Base-by-base conservation (phyloP, 2,888 invertebrate species). In the Troides aeacus region DNA sequence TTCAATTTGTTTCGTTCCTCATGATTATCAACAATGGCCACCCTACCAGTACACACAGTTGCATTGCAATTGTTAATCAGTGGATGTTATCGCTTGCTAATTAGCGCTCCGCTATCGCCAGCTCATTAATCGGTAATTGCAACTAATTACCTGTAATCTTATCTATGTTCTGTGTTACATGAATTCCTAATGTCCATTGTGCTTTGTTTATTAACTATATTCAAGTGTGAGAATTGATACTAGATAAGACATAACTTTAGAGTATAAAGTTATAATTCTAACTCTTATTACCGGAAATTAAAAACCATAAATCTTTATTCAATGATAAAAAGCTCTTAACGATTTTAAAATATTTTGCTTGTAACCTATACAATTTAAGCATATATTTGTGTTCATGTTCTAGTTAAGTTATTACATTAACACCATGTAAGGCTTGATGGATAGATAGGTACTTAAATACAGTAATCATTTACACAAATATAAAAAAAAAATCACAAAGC, bases 11-110 rank as follows among this genome's bases (percentile, higher is more conserved):
- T 6, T 18, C 1, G 15, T 46, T 46, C 15, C 46, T 46, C 15
- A 46, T 15, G 46, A 46, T 12, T 46, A 46, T 12, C 15, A 56
- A 62, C 15, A 7, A 68, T 68, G n/a, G 36, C 46, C 62, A 65
- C 21, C 46, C 53, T 68, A 68, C 57, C 56, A 62, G 66, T 71
- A 67, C 56, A 62, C 57, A 69, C 69, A 67, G 71, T 70, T 67
- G 64, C 67, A 63, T 72, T 71, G 73, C 74, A 73, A 75, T 77
- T 74, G 76, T 75, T 76, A 77, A 77, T 79, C 77, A 72, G 58
- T 59, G 53, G 72, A 71, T 74, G 74, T 74, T 76, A 75, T 77
- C 74, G 67, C 65, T 17, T 59, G 42, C 72, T 79, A 78, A 79
- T 79, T 79, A 76, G 76, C 39, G 56, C 18, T 17, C 15, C 23